Percentiles rank a stretch among this genome's conserved stretches.
phyloP scores from a whole-genome alignment of 2,888 invertebrate species.

The Tanytarsus gracilentus region DNA sequence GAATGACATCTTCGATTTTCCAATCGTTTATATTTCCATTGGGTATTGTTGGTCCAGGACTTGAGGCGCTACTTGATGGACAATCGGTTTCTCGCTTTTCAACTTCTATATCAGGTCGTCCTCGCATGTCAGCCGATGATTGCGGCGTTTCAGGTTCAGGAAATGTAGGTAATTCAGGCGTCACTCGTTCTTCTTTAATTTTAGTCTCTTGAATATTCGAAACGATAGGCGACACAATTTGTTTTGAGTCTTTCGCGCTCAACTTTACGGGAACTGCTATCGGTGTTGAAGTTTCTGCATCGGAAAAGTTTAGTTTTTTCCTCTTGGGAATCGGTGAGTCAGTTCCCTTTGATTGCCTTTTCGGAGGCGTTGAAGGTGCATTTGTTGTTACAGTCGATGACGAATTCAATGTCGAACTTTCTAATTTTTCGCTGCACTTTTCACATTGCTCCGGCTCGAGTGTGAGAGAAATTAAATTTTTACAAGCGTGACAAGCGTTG shows the following conservation, averaged over 20 bases:
- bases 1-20: conserved; percentile 92
- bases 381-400: background rate
- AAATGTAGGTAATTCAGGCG: conserved; percentile 24
- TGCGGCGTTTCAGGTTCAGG: conserved; percentile 26
- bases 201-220: conserved; percentile 20
- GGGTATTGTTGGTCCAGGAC: conserved; percentile 38
- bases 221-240: background rate
- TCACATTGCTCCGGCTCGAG: conserved; percentile 43
- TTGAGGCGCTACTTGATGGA: conserved; percentile 29
- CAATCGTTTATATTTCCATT: conserved; percentile 67
- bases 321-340: conserved; percentile 43
- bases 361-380: conserved; percentile 35
- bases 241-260: conserved; percentile 31
- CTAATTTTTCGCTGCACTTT: conserved; percentile 35
- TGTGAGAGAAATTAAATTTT: conserved; percentile 41
- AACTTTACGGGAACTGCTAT: conserved; percentile 44
- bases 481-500: conserved; percentile 42
- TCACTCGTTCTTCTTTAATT: conserved; percentile 24
- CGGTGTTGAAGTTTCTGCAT: conserved; percentile 36
- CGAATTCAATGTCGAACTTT: background rate
- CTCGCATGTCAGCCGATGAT: background rate
- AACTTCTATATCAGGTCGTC: conserved; percentile 9
- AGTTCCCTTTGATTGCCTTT: conserved; percentile 34
- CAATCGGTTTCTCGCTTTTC: conserved; percentile 15
- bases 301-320: conserved; percentile 9